Conservation (phyloP, 2,113 vertebrate genomes). For the Ginglymostoma cirratum region DNA sequence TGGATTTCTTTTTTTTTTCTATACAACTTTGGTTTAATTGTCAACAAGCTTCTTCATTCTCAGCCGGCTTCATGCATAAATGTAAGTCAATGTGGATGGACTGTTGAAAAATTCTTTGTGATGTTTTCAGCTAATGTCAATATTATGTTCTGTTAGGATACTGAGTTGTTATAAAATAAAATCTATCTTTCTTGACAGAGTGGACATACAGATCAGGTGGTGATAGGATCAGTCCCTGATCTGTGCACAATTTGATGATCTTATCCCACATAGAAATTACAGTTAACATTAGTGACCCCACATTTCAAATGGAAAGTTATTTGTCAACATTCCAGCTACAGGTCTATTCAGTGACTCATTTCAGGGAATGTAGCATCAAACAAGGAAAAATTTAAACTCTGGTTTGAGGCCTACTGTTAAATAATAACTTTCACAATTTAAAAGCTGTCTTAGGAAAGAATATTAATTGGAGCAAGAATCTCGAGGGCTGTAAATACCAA, state of each 20-base stretch:
- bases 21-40: not conserved
- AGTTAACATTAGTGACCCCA: not conserved
- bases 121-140: not conserved
- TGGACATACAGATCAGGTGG: not conserved
- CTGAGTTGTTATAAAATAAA: not conserved
- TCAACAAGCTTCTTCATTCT: not conserved
- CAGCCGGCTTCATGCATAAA: not conserved
- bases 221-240: not conserved
- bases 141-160: not conserved
- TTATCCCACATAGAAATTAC: not conserved
- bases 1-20: not conserved
- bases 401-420: not conserved
- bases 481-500: not conserved
- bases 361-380: not conserved
- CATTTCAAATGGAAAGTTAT: not conserved
- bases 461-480: not conserved
- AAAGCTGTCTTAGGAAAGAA: not conserved
- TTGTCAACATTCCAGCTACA: not conserved
- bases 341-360: not conserved
- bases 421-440: not conserved
- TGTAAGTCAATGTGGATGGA: not conserved
- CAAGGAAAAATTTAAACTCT: not conserved
- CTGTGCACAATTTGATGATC: not conserved
- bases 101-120: not conserved
- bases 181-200: not conserved